Percentiles rank a stretch among this genome's conserved stretches.
Evolutionary conservation across 2,113 vertebrate species (phyloP).

Genomic region (Melanerpes formicivorus): DNA sequence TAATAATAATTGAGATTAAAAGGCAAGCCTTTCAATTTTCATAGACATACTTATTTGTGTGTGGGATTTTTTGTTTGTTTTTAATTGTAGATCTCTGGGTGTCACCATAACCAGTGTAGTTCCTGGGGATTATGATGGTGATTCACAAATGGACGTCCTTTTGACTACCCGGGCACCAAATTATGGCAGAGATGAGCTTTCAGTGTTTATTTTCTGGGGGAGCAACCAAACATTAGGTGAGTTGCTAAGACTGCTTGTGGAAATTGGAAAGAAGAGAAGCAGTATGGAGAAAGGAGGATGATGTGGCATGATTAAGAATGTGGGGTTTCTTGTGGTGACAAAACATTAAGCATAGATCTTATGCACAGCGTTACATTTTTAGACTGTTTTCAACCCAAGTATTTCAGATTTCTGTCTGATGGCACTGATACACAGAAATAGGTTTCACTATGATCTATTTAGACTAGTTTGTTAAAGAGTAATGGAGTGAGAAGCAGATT

Average conservation of each 20-base stretch:
- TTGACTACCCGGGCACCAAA: conserved; percentile 77
- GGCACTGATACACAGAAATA: neutral
- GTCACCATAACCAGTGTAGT: conserved; percentile 89
- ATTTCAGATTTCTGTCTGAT: neutral
- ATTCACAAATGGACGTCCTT: conserved; percentile 98
- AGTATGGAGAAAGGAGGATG: neutral
- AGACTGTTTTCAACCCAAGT: neutral
- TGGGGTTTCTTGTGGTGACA: neutral
- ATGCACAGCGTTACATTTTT: neutral
- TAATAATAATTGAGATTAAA: neutral
- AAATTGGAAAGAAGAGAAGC: neutral
- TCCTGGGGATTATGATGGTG: conserved; percentile 97
- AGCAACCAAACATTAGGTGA: conserved; percentile 93
- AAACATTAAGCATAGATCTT: neutral
- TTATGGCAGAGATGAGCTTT: conserved; percentile 39
- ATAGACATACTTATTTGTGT: neutral
- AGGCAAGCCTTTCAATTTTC: neutral
- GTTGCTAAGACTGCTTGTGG: neutral
- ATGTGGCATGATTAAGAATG: neutral
- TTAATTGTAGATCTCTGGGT: conserved; percentile 63
- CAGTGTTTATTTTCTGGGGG: conserved; percentile 91
- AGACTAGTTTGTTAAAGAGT: neutral
- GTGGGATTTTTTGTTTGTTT: neutral
- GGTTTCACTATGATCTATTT: neutral
- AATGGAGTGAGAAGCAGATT: neutral